Percentiles rank a stretch among this genome's conserved stretches.
Conservation (phyloP, 2,888 invertebrate genomes). For the Dilophus febrilis region DNA sequence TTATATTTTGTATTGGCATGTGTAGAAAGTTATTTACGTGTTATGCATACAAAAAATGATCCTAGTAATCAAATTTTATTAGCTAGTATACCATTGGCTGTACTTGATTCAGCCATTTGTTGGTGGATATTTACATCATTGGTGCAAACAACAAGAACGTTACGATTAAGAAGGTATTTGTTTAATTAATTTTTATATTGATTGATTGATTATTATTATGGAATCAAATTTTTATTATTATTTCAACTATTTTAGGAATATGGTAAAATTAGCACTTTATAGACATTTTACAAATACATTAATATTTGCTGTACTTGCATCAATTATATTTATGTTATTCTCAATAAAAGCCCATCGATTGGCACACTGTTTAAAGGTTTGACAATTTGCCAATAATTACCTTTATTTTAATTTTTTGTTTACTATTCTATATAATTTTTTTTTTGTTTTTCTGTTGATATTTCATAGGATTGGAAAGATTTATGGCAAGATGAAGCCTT, state of each 20-base stretch:
- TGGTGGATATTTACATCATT: constrained; percentile 89
- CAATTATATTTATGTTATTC: constrained; percentile 86
- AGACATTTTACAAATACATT: constrained; percentile 88
- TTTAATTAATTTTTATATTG: too few species aligned
- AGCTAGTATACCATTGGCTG: constrained; percentile 70
- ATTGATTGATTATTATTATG: constrained; percentile 3
- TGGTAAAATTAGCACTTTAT: constrained; percentile 77
- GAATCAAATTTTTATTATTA: background rate
- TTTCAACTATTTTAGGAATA: constrained; percentile 43
- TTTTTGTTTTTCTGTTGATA: constrained; percentile 5
- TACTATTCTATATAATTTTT: background rate
- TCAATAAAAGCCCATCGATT: constrained; percentile 67
- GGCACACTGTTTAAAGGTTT: constrained; percentile 57
- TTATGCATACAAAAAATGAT: constrained; percentile 44
- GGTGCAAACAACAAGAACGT: constrained; percentile 75
- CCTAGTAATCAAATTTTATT: constrained; percentile 48
- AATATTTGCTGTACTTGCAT: constrained; percentile 78
- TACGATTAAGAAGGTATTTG: constrained; percentile 54
- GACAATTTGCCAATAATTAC: too few species aligned
- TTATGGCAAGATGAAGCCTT: constrained; percentile 91
- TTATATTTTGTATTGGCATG: constrained; percentile 70
- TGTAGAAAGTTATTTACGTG: constrained; percentile 72
- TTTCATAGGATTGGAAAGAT: constrained; percentile 63
- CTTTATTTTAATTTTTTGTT: too few species aligned
- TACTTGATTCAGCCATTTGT: constrained; percentile 73